Percentiles rank a stretch among this genome's conserved stretches.
phyloP scores from a whole-genome alignment of 92 coral and sea anemone species.

The Porites evermanni region DNA sequence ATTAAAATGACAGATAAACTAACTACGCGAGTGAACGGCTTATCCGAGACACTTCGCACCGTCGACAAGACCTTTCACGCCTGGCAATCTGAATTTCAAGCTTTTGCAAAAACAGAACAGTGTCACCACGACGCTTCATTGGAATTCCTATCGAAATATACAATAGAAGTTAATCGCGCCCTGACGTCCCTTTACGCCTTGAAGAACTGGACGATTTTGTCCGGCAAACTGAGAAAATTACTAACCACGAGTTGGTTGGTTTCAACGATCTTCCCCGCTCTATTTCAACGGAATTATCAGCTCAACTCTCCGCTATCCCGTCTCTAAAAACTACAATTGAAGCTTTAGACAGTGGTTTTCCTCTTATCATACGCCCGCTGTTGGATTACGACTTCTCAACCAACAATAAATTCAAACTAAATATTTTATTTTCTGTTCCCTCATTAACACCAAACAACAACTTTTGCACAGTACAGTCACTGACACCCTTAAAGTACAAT shows the following conservation, averaged over 20 bases:
- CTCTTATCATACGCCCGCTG: background rate
- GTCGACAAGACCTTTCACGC: background rate
- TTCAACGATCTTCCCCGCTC: slow-evolving; percentile 36
- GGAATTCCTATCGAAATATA: slow-evolving; percentile 32
- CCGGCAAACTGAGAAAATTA: slow-evolving; percentile 2
- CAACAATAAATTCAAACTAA: background rate
- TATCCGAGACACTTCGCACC: background rate
- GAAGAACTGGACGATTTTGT: slow-evolving; percentile 47
- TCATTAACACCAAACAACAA: background rate
- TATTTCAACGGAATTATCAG: background rate
- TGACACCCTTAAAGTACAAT: slow-evolving; percentile 16
- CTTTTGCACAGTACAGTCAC: slow-evolving; percentile 4
- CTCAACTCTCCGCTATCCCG: background rate
- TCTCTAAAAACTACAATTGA: background rate
- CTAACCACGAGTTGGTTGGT: slow-evolving; percentile 22
- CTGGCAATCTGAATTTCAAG: slow-evolving; percentile 6
- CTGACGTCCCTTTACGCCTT: slow-evolving; percentile 44
- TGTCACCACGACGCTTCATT: slow-evolving; percentile 29
- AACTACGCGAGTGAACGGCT: background rate
- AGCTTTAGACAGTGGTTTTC: background rate
- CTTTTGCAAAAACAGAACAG: slow-evolving; percentile 8
- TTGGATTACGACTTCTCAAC: slow-evolving; percentile 1
- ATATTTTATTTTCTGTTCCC: background rate
- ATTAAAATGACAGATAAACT: background rate
- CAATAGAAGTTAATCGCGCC: slow-evolving; percentile 42